Base-by-base conservation (phyloP, 2,797 vertebrate genomes). In the Hemibagrus guttatus region DNA sequence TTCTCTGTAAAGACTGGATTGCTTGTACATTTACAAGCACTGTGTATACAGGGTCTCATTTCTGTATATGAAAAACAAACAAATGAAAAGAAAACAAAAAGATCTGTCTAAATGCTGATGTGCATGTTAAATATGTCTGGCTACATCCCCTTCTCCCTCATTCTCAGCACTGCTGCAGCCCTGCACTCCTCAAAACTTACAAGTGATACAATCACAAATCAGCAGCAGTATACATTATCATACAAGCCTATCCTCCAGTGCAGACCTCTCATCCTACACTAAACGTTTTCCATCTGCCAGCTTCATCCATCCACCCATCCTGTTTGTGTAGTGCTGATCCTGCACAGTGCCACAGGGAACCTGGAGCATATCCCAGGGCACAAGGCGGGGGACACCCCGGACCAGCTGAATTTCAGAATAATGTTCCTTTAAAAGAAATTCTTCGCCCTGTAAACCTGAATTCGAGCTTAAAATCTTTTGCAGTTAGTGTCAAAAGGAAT, bases 1-100 rank as follows among this genome's bases (percentile, higher is more conserved):
- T 35, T 68, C 9, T 35, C n/a, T 35, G 46, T 7, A 52, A 28
- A 19, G n/a, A 66, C 26, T 19, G 63, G 39, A 52, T 66, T 82
- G 17, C 42, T 66, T 46, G 54, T 83, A 66, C 49, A 69, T 83
- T 31, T 83, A 68, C 39, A 31, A 82, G 46, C 64, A 54, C 26
- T 81, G 23, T 49, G 46, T 46, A 11, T 42, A 35, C 19, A 17
- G 39, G 6, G 26, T 81, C 23, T 11, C 42, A 49, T 49, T 46
- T 46, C 35, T 28, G 80, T 11, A 66, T 16, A 28, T 49, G 58
- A 8, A 46, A 23, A 59, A 49, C 35, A 39, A 39, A 39, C 35
- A 39, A 39, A 39, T 39, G 35, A 49, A 49, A 46, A 46, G 5
- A 7, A 7, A 49, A 49, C 13, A 72, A 72, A 42, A 23, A 23